Conservation (phyloP, 2,888 invertebrate genomes). For the Andrena bucephala region DNA sequence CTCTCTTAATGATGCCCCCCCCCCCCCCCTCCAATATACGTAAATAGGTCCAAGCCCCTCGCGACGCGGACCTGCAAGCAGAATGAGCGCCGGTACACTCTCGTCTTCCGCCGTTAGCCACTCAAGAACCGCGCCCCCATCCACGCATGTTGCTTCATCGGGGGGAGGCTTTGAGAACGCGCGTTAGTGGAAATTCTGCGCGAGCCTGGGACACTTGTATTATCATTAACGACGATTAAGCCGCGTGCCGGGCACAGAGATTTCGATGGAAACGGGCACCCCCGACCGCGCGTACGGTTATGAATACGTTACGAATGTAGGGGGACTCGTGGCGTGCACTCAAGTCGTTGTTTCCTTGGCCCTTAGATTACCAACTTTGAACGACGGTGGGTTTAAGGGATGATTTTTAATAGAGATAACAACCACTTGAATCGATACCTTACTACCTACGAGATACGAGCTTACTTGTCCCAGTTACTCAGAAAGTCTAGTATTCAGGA, state of each 20-base stretch:
- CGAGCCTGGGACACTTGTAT: conserved; percentile 58
- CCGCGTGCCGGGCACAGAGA: conserved; percentile 62
- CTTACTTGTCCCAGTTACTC: too few relatives aligned
- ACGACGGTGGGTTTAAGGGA: neutral
- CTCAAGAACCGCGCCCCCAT: conserved; percentile 58
- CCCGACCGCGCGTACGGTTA: conserved; percentile 41
- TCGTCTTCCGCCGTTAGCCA: conserved; percentile 65
- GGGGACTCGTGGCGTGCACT: neutral
- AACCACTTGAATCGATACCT: too few relatives aligned
- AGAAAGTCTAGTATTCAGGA: too few relatives aligned
- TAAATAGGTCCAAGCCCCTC: conserved; percentile 73
- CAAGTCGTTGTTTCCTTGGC: neutral
- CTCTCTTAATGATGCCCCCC: conserved; percentile 81
- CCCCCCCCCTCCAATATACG: conserved; percentile 73
- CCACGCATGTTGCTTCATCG: conserved; percentile 67
- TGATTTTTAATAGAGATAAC: too few relatives aligned
- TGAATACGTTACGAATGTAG: conserved; percentile 54
- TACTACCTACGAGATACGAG: too few relatives aligned
- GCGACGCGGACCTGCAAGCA: conserved; percentile 49
- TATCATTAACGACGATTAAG: conserved; percentile 69
- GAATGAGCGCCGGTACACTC: conserved; percentile 60
- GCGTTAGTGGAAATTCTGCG: conserved; percentile 64
- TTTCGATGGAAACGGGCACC: conserved; percentile 48
- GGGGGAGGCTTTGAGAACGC: conserved; percentile 61
- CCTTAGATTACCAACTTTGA: neutral